phyloP scores from a whole-genome alignment of 2,888 invertebrate genomes.

The Dromius quadrimaculatus region DNA sequence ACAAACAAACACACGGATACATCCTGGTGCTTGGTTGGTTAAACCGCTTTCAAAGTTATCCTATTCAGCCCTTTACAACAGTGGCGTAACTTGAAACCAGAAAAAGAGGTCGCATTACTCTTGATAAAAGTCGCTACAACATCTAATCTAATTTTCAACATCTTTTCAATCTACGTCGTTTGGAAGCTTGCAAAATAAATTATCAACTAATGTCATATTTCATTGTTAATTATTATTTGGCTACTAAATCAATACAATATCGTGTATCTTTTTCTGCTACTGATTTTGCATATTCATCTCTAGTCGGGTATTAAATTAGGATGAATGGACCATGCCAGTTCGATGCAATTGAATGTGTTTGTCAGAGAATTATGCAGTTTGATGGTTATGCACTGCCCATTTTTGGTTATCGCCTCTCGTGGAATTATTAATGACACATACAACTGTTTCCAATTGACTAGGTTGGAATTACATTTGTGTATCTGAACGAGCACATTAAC shows the following conservation, averaged over 20 bases:
- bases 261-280: not conserved
- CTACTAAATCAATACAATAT: no score
- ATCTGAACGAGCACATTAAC: slow-evolving; percentile 1
- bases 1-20: not conserved
- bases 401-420: slow-evolving; percentile 26
- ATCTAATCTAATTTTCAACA: no score
- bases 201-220: no score
- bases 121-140: not conserved
- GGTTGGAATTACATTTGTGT: slow-evolving; percentile 3
- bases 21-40: not conserved
- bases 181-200: no score
- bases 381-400: slow-evolving; percentile 13
- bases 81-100: not conserved
- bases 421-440: not conserved
- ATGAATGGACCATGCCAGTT: not conserved
- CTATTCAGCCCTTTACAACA: not conserved
- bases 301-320: slow-evolving; percentile 8
- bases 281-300: not conserved
- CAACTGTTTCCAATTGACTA: slow-evolving; percentile 23
- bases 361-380: slow-evolving; percentile 29
- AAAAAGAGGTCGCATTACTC: not conserved
- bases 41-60: not conserved
- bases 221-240: not conserved
- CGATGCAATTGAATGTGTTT: slow-evolving; percentile 23
- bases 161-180: no score